Evolutionary conservation across 2,113 vertebrate genomes (phyloP).

Genomic region (Lagopus muta): DNA sequence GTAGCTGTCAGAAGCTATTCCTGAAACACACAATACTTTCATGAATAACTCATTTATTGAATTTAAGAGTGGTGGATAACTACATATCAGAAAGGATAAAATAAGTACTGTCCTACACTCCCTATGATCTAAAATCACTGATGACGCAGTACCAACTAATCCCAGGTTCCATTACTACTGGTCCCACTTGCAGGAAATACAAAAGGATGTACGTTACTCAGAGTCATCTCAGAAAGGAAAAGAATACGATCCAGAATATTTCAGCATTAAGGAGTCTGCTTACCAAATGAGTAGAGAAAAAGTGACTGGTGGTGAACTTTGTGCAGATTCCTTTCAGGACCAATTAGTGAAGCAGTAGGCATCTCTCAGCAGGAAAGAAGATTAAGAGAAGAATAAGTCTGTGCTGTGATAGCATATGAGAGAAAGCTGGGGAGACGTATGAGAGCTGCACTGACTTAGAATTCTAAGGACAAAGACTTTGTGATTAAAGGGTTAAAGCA

Average conservation of each 20-base stretch:
- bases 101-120: background rate
- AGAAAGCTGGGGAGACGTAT: background rate
- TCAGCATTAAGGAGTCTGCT: background rate
- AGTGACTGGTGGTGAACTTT: background rate
- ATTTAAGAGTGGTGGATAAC: background rate
- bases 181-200: background rate
- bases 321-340: background rate
- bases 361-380: background rate
- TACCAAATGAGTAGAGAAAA: background rate
- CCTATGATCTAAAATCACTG: background rate
- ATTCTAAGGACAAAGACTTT: background rate
- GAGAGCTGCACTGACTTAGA: background rate
- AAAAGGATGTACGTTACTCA: background rate
- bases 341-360: background rate
- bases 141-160: background rate
- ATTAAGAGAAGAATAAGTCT: background rate
- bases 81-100: background rate
- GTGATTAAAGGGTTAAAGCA: constrained; percentile 40
- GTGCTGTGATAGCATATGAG: background rate
- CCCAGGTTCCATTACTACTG: background rate
- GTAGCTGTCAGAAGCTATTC: background rate
- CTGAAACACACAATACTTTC: background rate
- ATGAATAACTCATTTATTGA: background rate
- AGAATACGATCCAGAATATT: background rate
- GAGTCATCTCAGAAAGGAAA: background rate